Evolutionary conservation across 2,797 vertebrate genomes (phyloP).

Genomic region (Halcyon chelicuti): DNA sequence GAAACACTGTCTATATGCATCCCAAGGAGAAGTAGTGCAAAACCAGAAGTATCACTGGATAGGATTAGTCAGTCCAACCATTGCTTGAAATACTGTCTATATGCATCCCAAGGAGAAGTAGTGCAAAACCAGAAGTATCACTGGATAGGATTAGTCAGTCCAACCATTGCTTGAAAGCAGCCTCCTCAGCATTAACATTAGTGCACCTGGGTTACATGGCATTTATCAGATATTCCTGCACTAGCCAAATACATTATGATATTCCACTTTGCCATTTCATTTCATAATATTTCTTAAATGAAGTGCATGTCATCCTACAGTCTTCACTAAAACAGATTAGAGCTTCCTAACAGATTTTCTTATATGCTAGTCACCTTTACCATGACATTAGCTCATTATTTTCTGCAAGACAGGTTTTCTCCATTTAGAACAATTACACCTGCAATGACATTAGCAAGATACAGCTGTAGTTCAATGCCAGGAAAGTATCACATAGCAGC

Average conservation of each 20-base stretch:
- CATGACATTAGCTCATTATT: background rate
- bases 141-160: background rate
- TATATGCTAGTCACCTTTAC: background rate
- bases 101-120: background rate
- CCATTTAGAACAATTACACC: background rate
- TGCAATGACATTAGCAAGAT: background rate
- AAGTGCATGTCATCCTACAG: background rate
- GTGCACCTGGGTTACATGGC: background rate
- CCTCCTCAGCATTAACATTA: background rate
- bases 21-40: background rate
- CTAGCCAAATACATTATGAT: background rate
- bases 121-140: background rate
- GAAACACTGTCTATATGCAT: background rate
- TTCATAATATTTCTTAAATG: background rate
- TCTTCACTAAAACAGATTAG: background rate
- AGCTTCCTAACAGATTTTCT: background rate
- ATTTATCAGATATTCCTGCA: background rate
- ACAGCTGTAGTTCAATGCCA: background rate
- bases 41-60: background rate
- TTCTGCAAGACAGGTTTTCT: background rate
- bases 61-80: background rate
- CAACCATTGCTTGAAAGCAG: background rate
- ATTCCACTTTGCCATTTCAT: background rate
- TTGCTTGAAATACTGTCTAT: background rate
- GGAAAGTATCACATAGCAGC: background rate